Evolutionary conservation across 2,797 vertebrate species (phyloP), one percentile per base, ranked within the genome.

Genomic region (Hephaestus fuliginosus): DNA sequence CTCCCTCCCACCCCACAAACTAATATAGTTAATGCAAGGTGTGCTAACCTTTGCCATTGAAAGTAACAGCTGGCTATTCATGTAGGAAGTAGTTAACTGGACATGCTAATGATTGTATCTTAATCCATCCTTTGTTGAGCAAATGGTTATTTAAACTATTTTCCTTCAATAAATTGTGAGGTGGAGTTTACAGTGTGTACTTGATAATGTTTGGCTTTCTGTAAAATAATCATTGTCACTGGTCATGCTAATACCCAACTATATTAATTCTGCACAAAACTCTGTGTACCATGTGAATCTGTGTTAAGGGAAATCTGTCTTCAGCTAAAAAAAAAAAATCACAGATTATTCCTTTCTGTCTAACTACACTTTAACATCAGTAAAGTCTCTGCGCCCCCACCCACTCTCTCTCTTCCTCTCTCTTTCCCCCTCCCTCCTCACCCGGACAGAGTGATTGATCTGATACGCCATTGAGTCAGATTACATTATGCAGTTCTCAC

Each of bases 401-500:
- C 57, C 30, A 8, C n/a, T 44, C 67, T 20, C 66, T 17, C 25
- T 14, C 41, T 28, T 39, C 41, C 67, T 20, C 66, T 17, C 25
- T 14, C 41, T 28, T 39, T 28, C 20, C 4, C 41, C 7, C 72
- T n/a, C 36, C 18, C 52, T 33, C 52, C 39, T 83, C 53, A 70
- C 76, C 68, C 68, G 81, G 82, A 83, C 86, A 85, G 78, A 88
- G 82, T 92, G 93, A 95, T 92, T 91, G 92, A 94, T 93, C 93
- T 92, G 87, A 93, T 91, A 91, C 13, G 81, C 88, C 89, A 91
- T 81, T 85, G 88, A 93, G 91, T 91, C 89, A 89, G 90, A 92
- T 93, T 93, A 93, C 91, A 93, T 93, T 93, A 95, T 90, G 92
- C 92, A 93, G 88, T 92, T 92, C 86, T 92, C 87, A 83, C 85